Evolutionary conservation across 2,888 invertebrate genomes (phyloP).

Genomic region (Crossocerus cetratus): DNA sequence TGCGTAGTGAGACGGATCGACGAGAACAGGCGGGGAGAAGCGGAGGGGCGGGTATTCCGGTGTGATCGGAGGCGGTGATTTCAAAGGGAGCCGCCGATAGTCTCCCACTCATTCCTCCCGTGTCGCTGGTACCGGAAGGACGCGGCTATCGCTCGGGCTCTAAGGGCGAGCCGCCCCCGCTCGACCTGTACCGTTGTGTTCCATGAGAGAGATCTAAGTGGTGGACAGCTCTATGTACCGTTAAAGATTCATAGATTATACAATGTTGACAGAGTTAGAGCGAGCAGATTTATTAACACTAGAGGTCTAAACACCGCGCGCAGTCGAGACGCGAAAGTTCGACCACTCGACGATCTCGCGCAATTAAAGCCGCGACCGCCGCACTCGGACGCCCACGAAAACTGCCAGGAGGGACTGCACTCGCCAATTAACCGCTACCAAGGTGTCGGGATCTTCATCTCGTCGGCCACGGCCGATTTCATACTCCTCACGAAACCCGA

Average conservation of each 20-base stretch:
- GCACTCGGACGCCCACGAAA: neutral
- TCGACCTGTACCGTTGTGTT: slow-evolving; percentile 4
- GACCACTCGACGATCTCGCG: neutral
- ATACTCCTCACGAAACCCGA: slow-evolving; percentile 6
- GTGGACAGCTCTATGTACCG: slow-evolving; percentile 26
- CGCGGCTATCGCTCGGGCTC: neutral
- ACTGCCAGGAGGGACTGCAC: neutral
- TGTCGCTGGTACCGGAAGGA: neutral
- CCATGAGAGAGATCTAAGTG: neutral
- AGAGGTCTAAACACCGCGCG: slow-evolving; percentile 8
- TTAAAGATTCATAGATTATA: slow-evolving; percentile 48
- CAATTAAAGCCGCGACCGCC: slow-evolving; percentile 1
- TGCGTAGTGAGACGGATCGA: too few relatives aligned
- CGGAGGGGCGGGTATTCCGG: too few relatives aligned
- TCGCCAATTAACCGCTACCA: neutral
- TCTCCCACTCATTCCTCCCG: neutral
- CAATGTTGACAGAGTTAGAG: slow-evolving; percentile 35
- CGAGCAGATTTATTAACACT: slow-evolving; percentile 21
- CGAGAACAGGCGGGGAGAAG: too few relatives aligned
- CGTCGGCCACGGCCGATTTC: neutral
- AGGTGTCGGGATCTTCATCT: too few relatives aligned
- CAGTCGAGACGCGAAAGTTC: neutral
- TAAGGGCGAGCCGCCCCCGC: too few relatives aligned
- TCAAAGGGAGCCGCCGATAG: neutral
- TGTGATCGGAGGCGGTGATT: neutral